Percentiles rank a stretch among this genome's conserved stretches.
Evolutionary conservation across 2,797 vertebrate species (phyloP).

Genomic region (Dryobates pubescens): DNA sequence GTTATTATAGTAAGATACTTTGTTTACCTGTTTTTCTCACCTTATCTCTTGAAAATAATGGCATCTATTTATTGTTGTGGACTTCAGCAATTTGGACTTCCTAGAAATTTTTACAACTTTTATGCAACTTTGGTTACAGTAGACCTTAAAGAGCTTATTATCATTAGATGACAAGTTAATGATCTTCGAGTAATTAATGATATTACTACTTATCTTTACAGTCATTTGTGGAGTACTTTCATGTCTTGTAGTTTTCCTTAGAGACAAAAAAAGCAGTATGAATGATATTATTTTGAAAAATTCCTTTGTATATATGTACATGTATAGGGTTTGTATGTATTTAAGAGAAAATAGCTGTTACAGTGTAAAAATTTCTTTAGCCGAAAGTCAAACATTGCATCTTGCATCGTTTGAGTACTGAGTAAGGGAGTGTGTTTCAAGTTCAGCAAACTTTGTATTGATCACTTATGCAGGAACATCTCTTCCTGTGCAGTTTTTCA

Average conservation of each 20-base stretch:
- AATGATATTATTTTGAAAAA: neutral
- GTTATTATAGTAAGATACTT: neutral
- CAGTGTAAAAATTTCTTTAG: neutral
- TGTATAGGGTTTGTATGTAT: rapidly evolving
- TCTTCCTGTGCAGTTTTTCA: neutral
- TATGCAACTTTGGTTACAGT: neutral
- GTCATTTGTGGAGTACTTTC: neutral
- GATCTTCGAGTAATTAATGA: neutral
- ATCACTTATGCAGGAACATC: neutral
- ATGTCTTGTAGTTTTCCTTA: neutral
- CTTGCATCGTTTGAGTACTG: neutral
- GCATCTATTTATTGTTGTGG: neutral
- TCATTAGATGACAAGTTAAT: neutral
- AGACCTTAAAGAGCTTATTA: neutral
- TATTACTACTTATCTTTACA: neutral
- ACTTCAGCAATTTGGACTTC: neutral
- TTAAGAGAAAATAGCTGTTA: neutral
- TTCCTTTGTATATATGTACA: neutral
- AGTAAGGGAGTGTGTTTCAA: neutral
- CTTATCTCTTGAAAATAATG: neutral
- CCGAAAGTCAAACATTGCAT: neutral
- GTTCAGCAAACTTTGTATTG: neutral
- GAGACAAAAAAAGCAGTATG: rapidly evolving
- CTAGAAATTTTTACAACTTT: neutral
- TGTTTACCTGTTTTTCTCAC: neutral